These are phyloP conservation scores for Rhyacophila evoluta DNA, from an alignment of 2,888 invertebrate species.

Conservation along the genomic window DNA sequence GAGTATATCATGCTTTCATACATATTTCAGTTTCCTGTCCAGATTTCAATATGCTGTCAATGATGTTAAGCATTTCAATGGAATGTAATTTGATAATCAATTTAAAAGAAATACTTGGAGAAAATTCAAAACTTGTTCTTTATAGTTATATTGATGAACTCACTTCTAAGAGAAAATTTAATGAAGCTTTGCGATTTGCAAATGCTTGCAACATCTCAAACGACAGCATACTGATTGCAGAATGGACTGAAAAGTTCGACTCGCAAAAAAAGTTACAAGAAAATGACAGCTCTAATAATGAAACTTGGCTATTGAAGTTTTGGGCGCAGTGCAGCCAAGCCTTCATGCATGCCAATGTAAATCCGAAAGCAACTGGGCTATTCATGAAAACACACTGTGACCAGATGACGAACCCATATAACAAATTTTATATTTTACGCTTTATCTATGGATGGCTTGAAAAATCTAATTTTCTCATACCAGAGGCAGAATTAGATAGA, in stretches of 20 bases:
- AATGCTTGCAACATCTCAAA: conserved; percentile 66
- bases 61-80: conserved; percentile 72
- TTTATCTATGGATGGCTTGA: conserved; percentile 68
- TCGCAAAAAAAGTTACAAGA: not conserved
- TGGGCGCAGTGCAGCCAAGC: conserved; percentile 74
- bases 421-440: conserved; percentile 70
- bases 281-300: conserved; percentile 40
- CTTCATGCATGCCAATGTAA: conserved; percentile 72
- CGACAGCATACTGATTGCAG: conserved; percentile 69
- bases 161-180: conserved; percentile 67
- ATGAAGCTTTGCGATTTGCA: conserved; percentile 72
- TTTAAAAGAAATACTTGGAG: conserved; percentile 65
- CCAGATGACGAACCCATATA: conserved; percentile 63
- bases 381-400: conserved; percentile 73
- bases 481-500: conserved; percentile 61
- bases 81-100: conserved; percentile 69
- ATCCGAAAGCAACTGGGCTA: conserved; percentile 73
- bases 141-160: conserved; percentile 70
- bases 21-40: conserved; percentile 63
- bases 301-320: conserved; percentile 61
- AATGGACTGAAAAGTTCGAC: conserved; percentile 63
- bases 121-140: conserved; percentile 66
- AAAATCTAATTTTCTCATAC: conserved; percentile 56
- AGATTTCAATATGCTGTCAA: conserved; percentile 63
- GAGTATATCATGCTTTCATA: too few relatives aligned